Percentiles rank a stretch among this genome's conserved stretches.
These are phyloP conservation scores for Erpobdella octoculata DNA, from an alignment of 2,888 invertebrate genomes.

Conservation along the genomic window DNA sequence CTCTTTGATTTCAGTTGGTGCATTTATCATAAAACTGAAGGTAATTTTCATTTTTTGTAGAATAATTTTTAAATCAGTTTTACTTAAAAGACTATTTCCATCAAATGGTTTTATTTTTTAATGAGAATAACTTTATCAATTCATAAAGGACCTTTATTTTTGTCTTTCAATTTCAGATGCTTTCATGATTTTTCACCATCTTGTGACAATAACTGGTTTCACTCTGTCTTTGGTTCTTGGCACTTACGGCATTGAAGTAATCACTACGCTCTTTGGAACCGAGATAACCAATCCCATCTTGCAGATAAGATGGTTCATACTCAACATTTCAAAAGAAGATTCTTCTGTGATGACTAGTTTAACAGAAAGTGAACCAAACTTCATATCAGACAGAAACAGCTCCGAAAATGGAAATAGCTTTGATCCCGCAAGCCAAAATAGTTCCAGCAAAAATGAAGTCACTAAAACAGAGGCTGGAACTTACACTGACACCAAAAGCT, in stretches of 20 bases:
- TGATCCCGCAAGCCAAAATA: neutral
- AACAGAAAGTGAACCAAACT: neutral
- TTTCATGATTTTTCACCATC: constrained; percentile 49
- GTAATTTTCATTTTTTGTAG: neutral
- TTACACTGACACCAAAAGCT: neutral
- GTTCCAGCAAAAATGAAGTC: neutral
- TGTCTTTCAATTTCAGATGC: constrained; percentile 40
- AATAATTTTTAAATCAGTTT: neutral
- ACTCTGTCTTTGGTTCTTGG: constrained; percentile 40
- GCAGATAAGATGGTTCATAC: constrained; percentile 47
- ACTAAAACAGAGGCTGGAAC: neutral
- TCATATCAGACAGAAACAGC: constrained; percentile 33
- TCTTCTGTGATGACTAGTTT: constrained; percentile 27
- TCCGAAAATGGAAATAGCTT: constrained; percentile 39
- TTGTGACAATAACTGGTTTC: constrained; percentile 45
- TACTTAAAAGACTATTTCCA: no score
- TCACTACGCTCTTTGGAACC: constrained; percentile 47
- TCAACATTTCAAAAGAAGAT: constrained; percentile 37
- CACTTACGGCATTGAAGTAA: constrained; percentile 47
- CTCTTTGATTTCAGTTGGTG: constrained; percentile 15
- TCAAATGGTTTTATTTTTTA: no score
- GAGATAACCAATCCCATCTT: constrained; percentile 50
- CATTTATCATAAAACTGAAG: constrained; percentile 14
- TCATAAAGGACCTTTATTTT: neutral
- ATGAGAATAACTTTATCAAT: no score